These are phyloP conservation scores for Hirtodrosophila histrioides DNA, from an alignment of 2,888 invertebrate species.

Conservation along the genomic window DNA sequence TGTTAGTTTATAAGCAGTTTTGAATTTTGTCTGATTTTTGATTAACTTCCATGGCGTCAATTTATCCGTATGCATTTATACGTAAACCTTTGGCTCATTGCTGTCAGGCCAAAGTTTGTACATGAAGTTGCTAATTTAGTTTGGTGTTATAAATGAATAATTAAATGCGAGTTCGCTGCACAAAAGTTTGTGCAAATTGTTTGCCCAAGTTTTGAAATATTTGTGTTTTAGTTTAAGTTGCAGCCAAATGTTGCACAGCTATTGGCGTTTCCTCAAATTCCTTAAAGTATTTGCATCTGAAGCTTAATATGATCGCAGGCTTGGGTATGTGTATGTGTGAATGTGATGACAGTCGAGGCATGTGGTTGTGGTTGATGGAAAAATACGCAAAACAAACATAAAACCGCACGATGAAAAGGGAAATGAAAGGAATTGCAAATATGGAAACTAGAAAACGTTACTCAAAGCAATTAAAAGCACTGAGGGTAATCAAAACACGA, in stretches of 20 bases:
- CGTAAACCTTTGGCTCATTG: constrained; percentile 17
- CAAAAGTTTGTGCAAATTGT: constrained; percentile 38
- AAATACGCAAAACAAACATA: neutral
- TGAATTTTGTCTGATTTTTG: constrained; percentile 3
- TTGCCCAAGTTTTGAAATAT: constrained; percentile 29
- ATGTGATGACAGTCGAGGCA: constrained; percentile 23
- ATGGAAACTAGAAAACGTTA: neutral
- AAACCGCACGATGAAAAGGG: neutral
- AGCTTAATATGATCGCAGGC: too few relatives aligned
- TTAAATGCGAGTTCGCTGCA: constrained; percentile 32
- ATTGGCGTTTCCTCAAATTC: constrained; percentile 3
- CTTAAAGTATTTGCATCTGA: too few relatives aligned
- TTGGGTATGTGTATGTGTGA: constrained; percentile 5
- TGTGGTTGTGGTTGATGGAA: constrained; percentile 20
- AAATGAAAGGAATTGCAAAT: neutral
- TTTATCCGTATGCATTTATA: constrained; percentile 4
- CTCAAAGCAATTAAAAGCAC: too few relatives aligned
- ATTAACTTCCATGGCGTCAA: neutral
- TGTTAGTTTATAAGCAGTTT: neutral
- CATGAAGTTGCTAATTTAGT: constrained; percentile 41
- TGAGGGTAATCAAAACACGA: too few relatives aligned
- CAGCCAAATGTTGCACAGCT: constrained; percentile 8
- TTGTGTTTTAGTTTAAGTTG: constrained; percentile 24
- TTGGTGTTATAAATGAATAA: constrained; percentile 54
- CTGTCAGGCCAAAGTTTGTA: constrained; percentile 25